Evolutionary conservation across 2,888 invertebrate species (phyloP).

Genomic region (Slavum lentiscoides): DNA sequence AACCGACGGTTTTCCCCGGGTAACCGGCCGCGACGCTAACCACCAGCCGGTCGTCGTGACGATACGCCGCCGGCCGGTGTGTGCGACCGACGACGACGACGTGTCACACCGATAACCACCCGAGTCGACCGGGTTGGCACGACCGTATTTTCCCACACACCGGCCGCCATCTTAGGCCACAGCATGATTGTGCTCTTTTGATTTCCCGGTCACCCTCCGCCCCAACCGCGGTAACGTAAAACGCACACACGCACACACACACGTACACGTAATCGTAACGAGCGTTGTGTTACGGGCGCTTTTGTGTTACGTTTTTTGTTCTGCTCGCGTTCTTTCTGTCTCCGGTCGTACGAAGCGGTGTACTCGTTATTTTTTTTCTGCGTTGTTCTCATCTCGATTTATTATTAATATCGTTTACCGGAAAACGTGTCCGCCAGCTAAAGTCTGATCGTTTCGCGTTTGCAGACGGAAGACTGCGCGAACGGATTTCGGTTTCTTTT

Average conservation of each 20-base stretch:
- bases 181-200: constrained; percentile 53
- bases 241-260: background rate
- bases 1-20: too few relatives aligned
- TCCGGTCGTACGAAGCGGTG: background rate
- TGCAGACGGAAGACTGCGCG: too few relatives aligned
- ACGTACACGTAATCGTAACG: background rate
- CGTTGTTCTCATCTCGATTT: background rate
- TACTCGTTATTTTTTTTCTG: background rate
- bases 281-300: constrained; percentile 11
- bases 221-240: background rate
- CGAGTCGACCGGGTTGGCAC: constrained; percentile 18
- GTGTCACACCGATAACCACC: background rate
- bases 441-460: too few relatives aligned
- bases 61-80: background rate
- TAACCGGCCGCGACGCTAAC: background rate
- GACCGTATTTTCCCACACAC: constrained; percentile 36
- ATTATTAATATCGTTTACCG: too few relatives aligned
- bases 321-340: background rate
- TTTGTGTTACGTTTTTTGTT: constrained; percentile 21
- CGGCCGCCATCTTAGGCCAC: constrained; percentile 51
- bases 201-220: constrained; percentile 45
- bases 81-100: too few relatives aligned
- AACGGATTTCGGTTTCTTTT: background rate
- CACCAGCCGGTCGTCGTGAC: too few relatives aligned
- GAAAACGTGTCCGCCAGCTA: too few relatives aligned